These are phyloP conservation scores for Enteromius viviparus DNA, from an alignment of 2,797 vertebrate genomes.

Conservation along the genomic window DNA sequence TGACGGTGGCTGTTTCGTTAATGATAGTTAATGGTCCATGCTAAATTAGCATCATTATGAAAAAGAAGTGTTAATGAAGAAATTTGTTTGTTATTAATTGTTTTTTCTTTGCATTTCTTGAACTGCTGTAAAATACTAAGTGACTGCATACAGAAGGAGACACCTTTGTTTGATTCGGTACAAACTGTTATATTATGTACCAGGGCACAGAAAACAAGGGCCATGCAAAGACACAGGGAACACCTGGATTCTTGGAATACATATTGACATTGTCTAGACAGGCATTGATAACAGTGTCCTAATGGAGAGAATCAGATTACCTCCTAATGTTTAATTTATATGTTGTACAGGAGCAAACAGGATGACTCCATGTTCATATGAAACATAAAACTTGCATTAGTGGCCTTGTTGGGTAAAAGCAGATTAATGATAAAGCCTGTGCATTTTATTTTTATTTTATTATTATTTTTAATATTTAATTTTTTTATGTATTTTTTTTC, in stretches of 20 bases:
- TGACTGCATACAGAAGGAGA: not conserved
- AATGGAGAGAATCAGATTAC: conserved; percentile 24
- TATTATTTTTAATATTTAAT: not conserved
- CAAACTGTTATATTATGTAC: not conserved
- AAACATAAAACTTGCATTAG: not conserved
- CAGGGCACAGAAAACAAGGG: not conserved
- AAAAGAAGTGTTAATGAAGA: conserved; percentile 18
- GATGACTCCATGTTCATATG: conserved; percentile 34
- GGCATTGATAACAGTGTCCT: conserved; percentile 33
- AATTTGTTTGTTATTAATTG: conserved; percentile 12
- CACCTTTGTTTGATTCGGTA: conserved; percentile 24
- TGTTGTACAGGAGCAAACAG: conserved; percentile 13
- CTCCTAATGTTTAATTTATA: conserved; percentile 31
- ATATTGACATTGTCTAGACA: conserved; percentile 50
- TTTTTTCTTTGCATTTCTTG: conserved; percentile 6
- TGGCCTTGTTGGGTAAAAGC: not conserved
- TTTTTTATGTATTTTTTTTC: too few relatives aligned
- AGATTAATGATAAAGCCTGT: not conserved
- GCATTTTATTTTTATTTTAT: too few relatives aligned
- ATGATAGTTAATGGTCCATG: not conserved
- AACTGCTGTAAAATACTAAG: conserved; percentile 8
- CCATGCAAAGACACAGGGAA: conserved; percentile 35
- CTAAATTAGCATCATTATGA: conserved; percentile 22
- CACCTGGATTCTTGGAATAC: conserved; percentile 33
- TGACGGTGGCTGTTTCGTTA: not conserved